Evolutionary conservation across 2,797 vertebrate species (phyloP).

Genomic region (Notoglanidium macrostoma): DNA sequence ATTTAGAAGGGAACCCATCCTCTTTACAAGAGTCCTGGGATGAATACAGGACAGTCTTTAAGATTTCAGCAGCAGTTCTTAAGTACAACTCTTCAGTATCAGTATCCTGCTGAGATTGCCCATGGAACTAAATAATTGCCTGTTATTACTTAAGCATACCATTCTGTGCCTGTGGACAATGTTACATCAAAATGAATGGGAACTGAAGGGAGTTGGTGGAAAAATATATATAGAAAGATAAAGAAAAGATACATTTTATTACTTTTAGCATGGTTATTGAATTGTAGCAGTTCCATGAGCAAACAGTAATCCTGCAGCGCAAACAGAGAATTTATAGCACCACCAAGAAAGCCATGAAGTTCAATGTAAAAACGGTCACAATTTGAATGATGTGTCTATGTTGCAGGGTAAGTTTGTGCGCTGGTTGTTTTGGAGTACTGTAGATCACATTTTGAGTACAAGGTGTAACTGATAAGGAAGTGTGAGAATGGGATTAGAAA

Average conservation of each 20-base stretch:
- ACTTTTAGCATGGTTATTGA: neutral
- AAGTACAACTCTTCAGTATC: neutral
- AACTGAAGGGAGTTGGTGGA: neutral
- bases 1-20: neutral
- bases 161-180: neutral
- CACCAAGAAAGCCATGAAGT: neutral
- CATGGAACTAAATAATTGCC: neutral
- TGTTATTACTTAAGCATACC: neutral
- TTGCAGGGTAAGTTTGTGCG: neutral
- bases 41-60: neutral
- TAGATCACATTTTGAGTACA: neutral
- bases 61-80: neutral
- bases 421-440: neutral
- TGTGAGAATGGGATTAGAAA: neutral
- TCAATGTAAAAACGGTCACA: neutral
- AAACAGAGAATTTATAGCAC: neutral
- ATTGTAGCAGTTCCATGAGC: neutral
- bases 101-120: neutral
- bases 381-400: neutral
- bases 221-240: neutral
- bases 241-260: neutral
- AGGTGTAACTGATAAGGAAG: neutral
- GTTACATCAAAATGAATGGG: neutral
- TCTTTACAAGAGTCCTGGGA: neutral
- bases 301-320: neutral